Evolutionary conservation across 2,888 invertebrate species (phyloP), one percentile per base, ranked within the genome.

Genomic region (Teleiodes luculella): DNA sequence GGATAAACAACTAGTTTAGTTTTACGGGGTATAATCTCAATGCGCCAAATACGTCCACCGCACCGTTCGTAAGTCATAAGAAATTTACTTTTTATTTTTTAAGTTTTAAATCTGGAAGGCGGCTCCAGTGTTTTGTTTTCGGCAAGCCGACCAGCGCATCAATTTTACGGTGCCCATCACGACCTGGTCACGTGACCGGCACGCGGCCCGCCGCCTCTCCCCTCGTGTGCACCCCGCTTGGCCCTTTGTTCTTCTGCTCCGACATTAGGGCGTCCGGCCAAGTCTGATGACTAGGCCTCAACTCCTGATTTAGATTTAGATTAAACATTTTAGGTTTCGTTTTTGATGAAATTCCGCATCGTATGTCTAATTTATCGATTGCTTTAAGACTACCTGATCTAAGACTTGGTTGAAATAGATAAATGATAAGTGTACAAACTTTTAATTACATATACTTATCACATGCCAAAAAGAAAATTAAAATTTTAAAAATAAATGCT

Each of bases 81-180:
- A 31, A 31, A 11, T 3, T 5, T n/a, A n/a, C 4, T 5, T 4
- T n/a, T n/a, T 35, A 35, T 35, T 35, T 35, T n/a, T 4, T 7
- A 8, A 13, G 13, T 16, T 8, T 16, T 16, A 5, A 3, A 18
- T 24, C 5, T 16, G 10, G 7, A 16, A 20, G 18, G 11, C 66
- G 0, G 64, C 79, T 83, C 80, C 58, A 78, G 14, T 11, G 56
- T 61, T 60, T 63, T 53, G 57, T 61, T 60, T 63, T 53, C 52
- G 53, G 57, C 58, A 59, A 61, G 61, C 61, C 60, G 64, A 62
- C 61, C 68, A 66, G 70, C 72, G 72, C 82, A 79, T 83, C 83
- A 83, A 83, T 83, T 83, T 80, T 76, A 73, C 78, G 77, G 74
- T 74, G 76, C 74, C 80, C 82, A 80, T 81, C 83, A 74, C 67